Percentiles rank a stretch among this genome's conserved stretches.
phyloP scores from a whole-genome alignment of 2,113 vertebrate genomes.

The Mormyrus iriodes region DNA sequence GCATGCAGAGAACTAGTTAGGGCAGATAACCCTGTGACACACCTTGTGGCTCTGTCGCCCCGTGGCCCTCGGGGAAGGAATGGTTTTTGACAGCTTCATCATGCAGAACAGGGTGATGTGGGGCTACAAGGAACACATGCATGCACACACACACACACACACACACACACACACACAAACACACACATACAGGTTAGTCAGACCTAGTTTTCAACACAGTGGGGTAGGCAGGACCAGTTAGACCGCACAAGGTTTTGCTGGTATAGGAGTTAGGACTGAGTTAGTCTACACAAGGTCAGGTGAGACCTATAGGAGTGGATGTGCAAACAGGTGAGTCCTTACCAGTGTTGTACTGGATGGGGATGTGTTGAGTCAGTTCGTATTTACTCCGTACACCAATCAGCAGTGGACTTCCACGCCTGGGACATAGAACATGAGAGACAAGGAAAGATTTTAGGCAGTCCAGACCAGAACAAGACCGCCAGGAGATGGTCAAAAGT shows the following conservation, averaged over 20 bases:
- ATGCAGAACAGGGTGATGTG: neutral
- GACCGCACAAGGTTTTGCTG: neutral
- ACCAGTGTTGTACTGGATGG: slow-evolving; percentile 80
- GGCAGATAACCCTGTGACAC: neutral
- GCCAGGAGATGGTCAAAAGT: neutral
- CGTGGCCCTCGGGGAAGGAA: neutral
- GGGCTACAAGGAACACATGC: slow-evolving; percentile 22
- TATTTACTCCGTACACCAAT: slow-evolving; percentile 89
- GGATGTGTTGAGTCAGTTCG: slow-evolving; percentile 82
- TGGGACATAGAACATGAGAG: slow-evolving; percentile 44
- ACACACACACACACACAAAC: neutral
- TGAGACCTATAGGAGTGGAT: neutral
- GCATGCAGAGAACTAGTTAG: neutral
- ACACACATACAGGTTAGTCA: neutral
- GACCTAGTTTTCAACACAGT: neutral
- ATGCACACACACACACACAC: neutral
- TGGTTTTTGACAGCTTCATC: neutral
- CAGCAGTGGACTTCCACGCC: slow-evolving; percentile 90
- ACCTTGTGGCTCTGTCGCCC: slow-evolving; percentile 13
- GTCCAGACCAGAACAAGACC: neutral
- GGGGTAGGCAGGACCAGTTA: neutral
- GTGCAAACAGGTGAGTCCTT: slow-evolving; percentile 49
- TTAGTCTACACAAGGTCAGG: neutral
- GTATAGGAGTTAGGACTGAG: neutral
- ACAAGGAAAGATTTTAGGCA: neutral